Conservation (phyloP, 2,888 invertebrate genomes). For the Lepidocyrtinus sp. region DNA sequence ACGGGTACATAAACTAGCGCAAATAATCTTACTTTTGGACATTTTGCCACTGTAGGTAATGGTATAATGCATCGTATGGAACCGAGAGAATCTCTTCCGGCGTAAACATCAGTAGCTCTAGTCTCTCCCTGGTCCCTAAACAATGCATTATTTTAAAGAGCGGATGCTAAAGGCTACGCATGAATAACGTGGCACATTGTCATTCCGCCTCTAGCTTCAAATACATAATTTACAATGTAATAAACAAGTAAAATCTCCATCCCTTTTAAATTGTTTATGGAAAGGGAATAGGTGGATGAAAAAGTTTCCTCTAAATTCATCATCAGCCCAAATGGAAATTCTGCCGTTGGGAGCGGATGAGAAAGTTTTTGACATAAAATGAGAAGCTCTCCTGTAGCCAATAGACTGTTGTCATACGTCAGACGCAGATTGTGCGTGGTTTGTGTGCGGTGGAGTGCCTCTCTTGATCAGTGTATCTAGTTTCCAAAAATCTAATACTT, state of each 20-base stretch:
- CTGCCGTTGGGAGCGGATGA: slow-evolving; percentile 18
- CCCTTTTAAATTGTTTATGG: too few relatives aligned
- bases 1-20: too few relatives aligned
- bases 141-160: too few relatives aligned
- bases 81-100: too few relatives aligned
- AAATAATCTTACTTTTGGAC: too few relatives aligned
- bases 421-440: slow-evolving; percentile 13
- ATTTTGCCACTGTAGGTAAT: too few relatives aligned
- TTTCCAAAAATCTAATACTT: too few relatives aligned
- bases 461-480: too few relatives aligned
- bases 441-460: neutral
- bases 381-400: neutral
- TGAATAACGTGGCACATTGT: neutral
- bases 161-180: slow-evolving; percentile 5
- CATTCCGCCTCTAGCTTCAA: neutral
- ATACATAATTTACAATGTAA: neutral
- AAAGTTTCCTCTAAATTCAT: slow-evolving; percentile 19
- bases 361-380: slow-evolving; percentile 25
- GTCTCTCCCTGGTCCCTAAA: too few relatives aligned
- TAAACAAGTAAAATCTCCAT: neutral
- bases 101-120: too few relatives aligned
- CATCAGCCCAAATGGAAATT: slow-evolving; percentile 20
- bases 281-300: neutral
- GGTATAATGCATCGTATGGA: too few relatives aligned
- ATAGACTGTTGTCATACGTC: neutral